These are phyloP conservation scores for Catharus bicknelli DNA, from an alignment of 2,113 vertebrate species.

Conservation along the genomic window DNA sequence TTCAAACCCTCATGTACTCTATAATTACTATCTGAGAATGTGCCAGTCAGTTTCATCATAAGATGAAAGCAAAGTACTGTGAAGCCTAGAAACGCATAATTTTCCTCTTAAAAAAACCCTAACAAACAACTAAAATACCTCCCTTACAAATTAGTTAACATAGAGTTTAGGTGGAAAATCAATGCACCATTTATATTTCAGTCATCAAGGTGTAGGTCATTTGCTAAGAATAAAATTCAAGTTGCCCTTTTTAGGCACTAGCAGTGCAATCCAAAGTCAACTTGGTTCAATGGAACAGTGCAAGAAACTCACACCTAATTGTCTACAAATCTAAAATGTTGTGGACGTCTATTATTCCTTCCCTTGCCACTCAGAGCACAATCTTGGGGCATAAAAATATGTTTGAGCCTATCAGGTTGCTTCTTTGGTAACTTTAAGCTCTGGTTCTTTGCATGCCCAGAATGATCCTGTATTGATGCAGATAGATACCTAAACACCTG, in stretches of 20 bases:
- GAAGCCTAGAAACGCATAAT: background rate
- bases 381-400: background rate
- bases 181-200: background rate
- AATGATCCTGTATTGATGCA: background rate
- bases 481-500: background rate
- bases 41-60: background rate
- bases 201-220: background rate
- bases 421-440: background rate
- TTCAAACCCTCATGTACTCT: background rate
- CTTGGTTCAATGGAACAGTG: background rate
- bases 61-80: background rate
- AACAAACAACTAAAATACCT: background rate
- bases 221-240: background rate
- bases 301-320: background rate
- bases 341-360: background rate
- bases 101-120: background rate
- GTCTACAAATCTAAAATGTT: background rate
- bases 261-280: background rate
- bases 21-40: background rate
- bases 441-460: background rate
- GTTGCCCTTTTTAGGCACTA: background rate
- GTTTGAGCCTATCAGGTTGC: background rate
- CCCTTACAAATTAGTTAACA: background rate
- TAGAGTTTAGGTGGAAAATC: background rate
- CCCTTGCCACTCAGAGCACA: background rate